phyloP scores from a whole-genome alignment of 1,140 invertebrate species.

The Lepidurus packardi region DNA sequence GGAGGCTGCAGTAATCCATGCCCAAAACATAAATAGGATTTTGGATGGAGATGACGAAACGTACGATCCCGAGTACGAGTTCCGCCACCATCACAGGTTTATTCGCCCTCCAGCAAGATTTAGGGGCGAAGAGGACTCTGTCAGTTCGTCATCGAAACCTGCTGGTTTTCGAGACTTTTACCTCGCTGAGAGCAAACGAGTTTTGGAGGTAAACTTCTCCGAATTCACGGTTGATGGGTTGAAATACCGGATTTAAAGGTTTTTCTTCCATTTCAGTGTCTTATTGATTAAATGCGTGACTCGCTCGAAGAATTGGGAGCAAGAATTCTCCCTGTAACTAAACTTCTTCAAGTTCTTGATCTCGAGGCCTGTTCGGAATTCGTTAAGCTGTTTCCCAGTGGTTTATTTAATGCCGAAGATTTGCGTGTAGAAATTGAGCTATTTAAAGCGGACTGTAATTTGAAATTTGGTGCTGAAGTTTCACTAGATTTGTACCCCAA shows the following conservation, averaged over 20 bases:
- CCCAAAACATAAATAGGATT: background rate
- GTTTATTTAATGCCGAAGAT: background rate
- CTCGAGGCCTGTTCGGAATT: background rate
- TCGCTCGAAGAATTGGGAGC: background rate
- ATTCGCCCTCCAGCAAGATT: background rate
- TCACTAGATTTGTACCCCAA: background rate
- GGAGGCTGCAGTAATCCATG: background rate
- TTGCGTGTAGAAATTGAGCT: background rate
- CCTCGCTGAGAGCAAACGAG: background rate
- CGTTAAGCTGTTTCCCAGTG: background rate
- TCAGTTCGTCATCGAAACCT: background rate
- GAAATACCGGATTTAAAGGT: background rate
- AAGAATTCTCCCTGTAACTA: background rate
- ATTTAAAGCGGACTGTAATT: background rate
- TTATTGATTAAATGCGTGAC: background rate
- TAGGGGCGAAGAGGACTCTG: background rate
- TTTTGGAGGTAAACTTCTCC: background rate
- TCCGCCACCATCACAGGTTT: slow-evolving; percentile 16
- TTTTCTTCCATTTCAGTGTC: background rate
- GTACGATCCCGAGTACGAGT: background rate
- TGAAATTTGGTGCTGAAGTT: background rate
- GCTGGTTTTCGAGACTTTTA: background rate
- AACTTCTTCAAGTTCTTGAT: background rate
- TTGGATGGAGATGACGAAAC: background rate
- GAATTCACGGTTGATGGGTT: too few species aligned